A percentile compares a stretch with the other conserved stretches of the same genome.
phyloP scores from a whole-genome alignment of 2,888 invertebrate genomes.

The Parapristionchus giblindavisi region DNA sequence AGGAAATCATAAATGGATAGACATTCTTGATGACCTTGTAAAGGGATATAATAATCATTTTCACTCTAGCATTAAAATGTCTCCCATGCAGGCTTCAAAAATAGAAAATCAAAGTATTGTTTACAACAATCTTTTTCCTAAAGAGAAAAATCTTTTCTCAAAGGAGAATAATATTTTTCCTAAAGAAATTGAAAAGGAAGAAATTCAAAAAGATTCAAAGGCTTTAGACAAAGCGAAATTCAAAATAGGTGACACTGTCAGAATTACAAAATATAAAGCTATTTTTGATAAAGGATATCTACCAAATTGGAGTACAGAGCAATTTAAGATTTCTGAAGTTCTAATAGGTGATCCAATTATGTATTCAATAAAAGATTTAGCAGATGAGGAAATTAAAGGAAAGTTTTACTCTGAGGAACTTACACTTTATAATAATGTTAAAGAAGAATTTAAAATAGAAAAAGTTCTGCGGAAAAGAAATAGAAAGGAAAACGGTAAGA shows the following conservation, averaged over 20 bases:
- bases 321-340: slow-evolving; percentile 11
- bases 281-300: too few species aligned
- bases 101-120: slow-evolving; percentile 36
- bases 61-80: slow-evolving; percentile 50
- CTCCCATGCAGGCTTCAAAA: slow-evolving; percentile 42
- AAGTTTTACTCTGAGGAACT: too few species aligned
- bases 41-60: slow-evolving; percentile 50
- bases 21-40: slow-evolving; percentile 45
- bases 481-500: slow-evolving; percentile 4
- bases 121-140: too few species aligned
- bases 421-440: too few species aligned
- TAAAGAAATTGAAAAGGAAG: slow-evolving; percentile 24
- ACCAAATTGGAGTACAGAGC: slow-evolving; percentile 19
- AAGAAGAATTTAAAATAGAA: slow-evolving; percentile 18
- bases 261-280: too few species aligned
- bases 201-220: slow-evolving; percentile 20
- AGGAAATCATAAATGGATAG: slow-evolving; percentile 51
- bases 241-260: slow-evolving; percentile 25
- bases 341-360: slow-evolving; percentile 7
- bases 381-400: too few species aligned
- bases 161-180: slow-evolving; percentile 37
- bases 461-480: slow-evolving; percentile 12
- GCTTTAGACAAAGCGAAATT: background rate
- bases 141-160: too few species aligned
- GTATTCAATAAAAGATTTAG: slow-evolving; percentile 20